Evolutionary conservation across 2,113 vertebrate species (phyloP).

Genomic region (Rhinichthys klamathensis): DNA sequence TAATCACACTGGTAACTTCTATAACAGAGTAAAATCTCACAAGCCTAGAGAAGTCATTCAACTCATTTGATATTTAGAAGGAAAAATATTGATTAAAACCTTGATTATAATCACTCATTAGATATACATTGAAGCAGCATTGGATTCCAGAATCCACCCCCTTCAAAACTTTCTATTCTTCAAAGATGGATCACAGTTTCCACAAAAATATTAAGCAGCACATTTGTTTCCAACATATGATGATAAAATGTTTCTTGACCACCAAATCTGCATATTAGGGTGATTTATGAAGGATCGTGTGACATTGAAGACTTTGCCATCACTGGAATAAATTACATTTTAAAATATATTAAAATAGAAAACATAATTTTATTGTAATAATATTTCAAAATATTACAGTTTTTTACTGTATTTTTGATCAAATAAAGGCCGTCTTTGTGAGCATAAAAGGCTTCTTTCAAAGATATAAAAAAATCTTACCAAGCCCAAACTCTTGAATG

Average conservation of each 20-base stretch:
- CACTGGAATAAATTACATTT: neutral
- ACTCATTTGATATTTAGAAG: too few species aligned
- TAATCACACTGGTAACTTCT: too few species aligned
- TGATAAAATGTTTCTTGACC: neutral
- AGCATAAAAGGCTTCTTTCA: neutral
- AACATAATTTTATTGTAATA: neutral
- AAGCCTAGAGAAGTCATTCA: too few species aligned
- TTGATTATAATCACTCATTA: too few species aligned
- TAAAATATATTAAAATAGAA: neutral
- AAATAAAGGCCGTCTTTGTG: neutral
- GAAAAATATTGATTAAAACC: too few species aligned
- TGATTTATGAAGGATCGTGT: neutral
- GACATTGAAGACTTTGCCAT: neutral
- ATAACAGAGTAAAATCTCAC: too few species aligned
- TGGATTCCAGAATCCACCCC: too few species aligned
- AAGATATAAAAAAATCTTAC: neutral
- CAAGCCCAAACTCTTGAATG: neutral
- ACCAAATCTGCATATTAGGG: neutral
- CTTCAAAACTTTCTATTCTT: neutral
- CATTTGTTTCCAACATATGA: neutral
- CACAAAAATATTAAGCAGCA: neutral
- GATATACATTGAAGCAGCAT: too few species aligned
- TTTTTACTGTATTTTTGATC: neutral
- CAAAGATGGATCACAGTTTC: neutral
- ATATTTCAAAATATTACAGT: neutral